Evolutionary conservation across 2,797 vertebrate genomes (phyloP).

Genomic region (Sternotherus odoratus): DNA sequence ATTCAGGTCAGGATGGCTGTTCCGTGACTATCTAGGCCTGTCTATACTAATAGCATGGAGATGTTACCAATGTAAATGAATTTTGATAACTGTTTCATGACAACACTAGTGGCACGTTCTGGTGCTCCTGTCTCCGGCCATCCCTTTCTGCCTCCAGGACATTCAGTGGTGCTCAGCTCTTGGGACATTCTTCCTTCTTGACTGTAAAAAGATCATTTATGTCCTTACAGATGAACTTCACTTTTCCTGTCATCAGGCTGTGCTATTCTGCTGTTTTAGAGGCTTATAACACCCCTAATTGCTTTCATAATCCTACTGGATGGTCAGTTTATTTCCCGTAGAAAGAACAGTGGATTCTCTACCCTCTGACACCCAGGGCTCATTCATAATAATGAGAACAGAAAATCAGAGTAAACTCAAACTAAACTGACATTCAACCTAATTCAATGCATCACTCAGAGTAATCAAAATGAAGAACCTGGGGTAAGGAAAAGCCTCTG

Average conservation of each 20-base stretch:
- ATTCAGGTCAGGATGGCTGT: neutral
- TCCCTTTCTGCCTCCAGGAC: neutral
- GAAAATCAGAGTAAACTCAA: neutral
- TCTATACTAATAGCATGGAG: neutral
- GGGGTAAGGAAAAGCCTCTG: neutral
- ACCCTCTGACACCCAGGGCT: fast-evolving
- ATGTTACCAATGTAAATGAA: neutral
- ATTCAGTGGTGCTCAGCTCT: neutral
- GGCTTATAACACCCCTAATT: fast-evolving
- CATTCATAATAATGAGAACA: neutral
- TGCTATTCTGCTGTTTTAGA: neutral
- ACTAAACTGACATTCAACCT: neutral
- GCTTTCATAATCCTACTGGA: neutral
- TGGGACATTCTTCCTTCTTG: neutral
- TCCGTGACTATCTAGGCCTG: neutral
- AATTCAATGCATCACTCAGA: fast-evolving
- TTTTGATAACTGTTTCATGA: neutral
- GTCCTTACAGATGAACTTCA: neutral
- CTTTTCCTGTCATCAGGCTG: neutral
- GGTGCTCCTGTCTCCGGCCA: neutral
- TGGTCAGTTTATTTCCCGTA: neutral
- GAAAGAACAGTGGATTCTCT: neutral
- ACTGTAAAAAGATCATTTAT: neutral
- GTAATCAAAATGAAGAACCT: neutral
- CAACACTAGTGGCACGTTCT: neutral